These are phyloP conservation scores for Zaprionus bogoriensis DNA, from an alignment of 2,888 invertebrate genomes.

Conservation along the genomic window DNA sequence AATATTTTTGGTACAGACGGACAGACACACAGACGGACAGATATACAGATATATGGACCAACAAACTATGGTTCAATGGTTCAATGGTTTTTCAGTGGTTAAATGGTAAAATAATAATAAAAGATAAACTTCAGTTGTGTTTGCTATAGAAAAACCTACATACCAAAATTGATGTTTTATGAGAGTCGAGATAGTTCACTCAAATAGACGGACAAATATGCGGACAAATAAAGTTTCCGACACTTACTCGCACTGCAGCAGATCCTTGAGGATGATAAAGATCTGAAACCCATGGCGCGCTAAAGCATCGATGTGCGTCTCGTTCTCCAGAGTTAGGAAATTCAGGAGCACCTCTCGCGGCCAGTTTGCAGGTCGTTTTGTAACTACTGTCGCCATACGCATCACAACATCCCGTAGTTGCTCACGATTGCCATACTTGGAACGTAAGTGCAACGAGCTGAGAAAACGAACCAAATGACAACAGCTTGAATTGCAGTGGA, in stretches of 20 bases:
- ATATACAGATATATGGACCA: too few relatives aligned
- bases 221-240: not conserved
- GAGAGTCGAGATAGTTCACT: too few relatives aligned
- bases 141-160: too few relatives aligned
- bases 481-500: conserved; percentile 46
- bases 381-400: conserved; percentile 77
- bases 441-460: conserved; percentile 59
- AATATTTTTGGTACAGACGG: too few relatives aligned
- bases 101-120: too few relatives aligned
- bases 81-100: too few relatives aligned
- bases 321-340: conserved; percentile 58
- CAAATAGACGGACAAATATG: too few relatives aligned
- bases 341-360: conserved; percentile 50
- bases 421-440: conserved; percentile 73
- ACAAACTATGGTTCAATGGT: too few relatives aligned
- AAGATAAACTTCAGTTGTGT: too few relatives aligned
- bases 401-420: conserved; percentile 72
- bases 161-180: too few relatives aligned
- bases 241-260: conserved; percentile 72
- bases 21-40: too few relatives aligned
- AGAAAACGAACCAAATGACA: conserved; percentile 57
- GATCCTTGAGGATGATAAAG: conserved; percentile 61
- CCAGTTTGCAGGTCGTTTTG: conserved; percentile 50
- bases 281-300: conserved; percentile 73
- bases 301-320: conserved; percentile 67